Evolutionary conservation across 2,888 invertebrate genomes (phyloP).

Genomic region (Drosophila subquinaria): DNA sequence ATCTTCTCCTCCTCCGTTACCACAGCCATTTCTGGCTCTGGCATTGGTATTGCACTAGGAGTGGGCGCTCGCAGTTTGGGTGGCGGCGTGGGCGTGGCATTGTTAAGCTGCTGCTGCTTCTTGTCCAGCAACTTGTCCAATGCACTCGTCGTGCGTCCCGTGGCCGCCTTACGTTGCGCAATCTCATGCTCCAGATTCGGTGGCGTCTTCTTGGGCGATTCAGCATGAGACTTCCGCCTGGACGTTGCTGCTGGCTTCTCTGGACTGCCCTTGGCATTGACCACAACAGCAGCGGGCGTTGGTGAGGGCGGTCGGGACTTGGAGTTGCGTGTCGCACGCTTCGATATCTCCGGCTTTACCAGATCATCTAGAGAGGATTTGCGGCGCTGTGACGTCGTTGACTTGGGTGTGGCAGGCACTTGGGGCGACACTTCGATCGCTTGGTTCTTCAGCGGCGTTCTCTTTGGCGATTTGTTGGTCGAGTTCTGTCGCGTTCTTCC

Average conservation of each 20-base stretch:
- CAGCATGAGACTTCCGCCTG: conserved; percentile 62
- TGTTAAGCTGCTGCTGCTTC: conserved; percentile 85
- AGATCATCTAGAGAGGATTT: conserved; percentile 80
- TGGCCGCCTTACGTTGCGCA: conserved; percentile 82
- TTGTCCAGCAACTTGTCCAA: conserved; percentile 88
- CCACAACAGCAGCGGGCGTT: background rate
- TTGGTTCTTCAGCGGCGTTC: conserved; percentile 64
- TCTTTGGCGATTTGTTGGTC: conserved; percentile 75
- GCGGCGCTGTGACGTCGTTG: conserved; percentile 52
- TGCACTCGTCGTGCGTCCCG: conserved; percentile 81
- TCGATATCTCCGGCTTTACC: conserved; percentile 52
- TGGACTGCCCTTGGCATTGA: conserved; percentile 44
- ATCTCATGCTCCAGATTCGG: conserved; percentile 83
- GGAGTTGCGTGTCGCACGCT: conserved; percentile 74
- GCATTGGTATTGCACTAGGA: background rate
- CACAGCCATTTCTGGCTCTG: conserved; percentile 1
- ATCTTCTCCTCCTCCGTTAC: conserved; percentile 3
- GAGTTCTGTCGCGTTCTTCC: conserved; percentile 66
- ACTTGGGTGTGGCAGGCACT: conserved; percentile 20
- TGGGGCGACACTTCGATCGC: conserved; percentile 32
- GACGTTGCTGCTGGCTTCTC: conserved; percentile 45
- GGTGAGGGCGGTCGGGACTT: conserved; percentile 67
- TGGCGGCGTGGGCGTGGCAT: conserved; percentile 42
- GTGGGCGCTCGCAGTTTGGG: conserved; percentile 21
- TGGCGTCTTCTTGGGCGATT: conserved; percentile 65